Base-by-base conservation (phyloP, 2,113 vertebrate genomes). In the Notechis scutatus region DNA sequence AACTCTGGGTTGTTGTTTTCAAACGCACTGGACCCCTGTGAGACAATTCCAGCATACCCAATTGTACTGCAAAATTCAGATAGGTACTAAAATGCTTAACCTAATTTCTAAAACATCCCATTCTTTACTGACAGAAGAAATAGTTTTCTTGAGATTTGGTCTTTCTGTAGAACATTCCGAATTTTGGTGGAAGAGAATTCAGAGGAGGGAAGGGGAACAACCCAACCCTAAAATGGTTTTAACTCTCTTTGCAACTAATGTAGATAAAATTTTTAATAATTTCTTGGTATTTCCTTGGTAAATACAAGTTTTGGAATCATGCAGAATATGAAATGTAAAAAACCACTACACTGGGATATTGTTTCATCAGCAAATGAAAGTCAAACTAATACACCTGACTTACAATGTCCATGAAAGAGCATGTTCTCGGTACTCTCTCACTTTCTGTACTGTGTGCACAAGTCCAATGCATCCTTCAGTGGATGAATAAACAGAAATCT, bases 181-280 rank as follows among this genome's bases (percentile, higher is more conserved):
- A 81, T 20, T 81, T 39, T 81, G 15, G 15, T 39, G 69, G 69
- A 74, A 34, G 64, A 74, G 64, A 74, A 74, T 69, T 74, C 5
- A 0, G 64, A 2, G 5, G 5, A 0, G n/a, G n/a, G 1, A 2
- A 20, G 0, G 2, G 2, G 4, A 12, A 74, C n/a, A 34, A 34
- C 14, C n/a, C 15, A 74, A 74, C n/a, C 64, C 69, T 34, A 39
- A 74, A 74, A 74, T 18, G 14, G 15, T 34, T 74, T 74, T 20
- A 74, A 34, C 5, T 74, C 64, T 34, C 14, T 74, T 74, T 74
- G 15, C n/a, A 74, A 74, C 5, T 74, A 74, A 15, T 74, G 5
- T 34, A 74, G 7, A 74, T n/a, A 64, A 26, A 4, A 1, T 1
- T 34, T 18, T 34, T 69, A 69, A 39, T 74, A 5, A 6, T 74